Conservation (phyloP, 2,113 vertebrate species). For the Propithecus coquereli region DNA sequence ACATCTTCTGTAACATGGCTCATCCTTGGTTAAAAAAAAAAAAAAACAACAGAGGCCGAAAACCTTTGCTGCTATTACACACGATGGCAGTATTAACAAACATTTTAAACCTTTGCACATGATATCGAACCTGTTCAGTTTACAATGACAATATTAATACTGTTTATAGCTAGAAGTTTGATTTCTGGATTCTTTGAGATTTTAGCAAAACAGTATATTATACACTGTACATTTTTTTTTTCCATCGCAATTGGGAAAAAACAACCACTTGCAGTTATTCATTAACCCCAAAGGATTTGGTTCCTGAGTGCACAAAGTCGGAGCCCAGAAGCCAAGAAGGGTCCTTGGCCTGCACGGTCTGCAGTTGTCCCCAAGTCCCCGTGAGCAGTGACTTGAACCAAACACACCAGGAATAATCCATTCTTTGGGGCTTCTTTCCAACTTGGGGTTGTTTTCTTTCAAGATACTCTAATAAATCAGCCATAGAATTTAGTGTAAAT, state of each 20-base stretch:
- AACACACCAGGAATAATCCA: constrained; percentile 75
- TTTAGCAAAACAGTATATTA: constrained; percentile 81
- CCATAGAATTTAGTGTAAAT: constrained; percentile 92
- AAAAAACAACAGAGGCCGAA: constrained; percentile 70
- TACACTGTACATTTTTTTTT: constrained; percentile 81
- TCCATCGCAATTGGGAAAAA: constrained; percentile 71
- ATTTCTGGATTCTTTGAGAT: constrained; percentile 83
- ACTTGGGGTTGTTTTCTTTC: constrained; percentile 85
- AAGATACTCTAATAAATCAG: constrained; percentile 83
- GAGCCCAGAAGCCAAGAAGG: constrained; percentile 71
- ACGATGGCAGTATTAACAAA: constrained; percentile 74
- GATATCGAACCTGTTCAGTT: constrained; percentile 83
- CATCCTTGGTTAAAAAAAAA: constrained; percentile 70
- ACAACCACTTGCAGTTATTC: constrained; percentile 67
- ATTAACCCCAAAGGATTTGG: constrained; percentile 74
- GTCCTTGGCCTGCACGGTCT: constrained; percentile 29
- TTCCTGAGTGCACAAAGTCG: constrained; percentile 80
- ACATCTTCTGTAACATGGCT: constrained; percentile 83
- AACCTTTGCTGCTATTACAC: constrained; percentile 63
- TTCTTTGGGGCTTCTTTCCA: constrained; percentile 81
- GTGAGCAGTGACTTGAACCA: constrained; percentile 74
- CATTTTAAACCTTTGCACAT: constrained; percentile 83
- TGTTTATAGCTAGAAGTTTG: constrained; percentile 83
- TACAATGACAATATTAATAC: constrained; percentile 81
- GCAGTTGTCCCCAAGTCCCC: constrained; percentile 76